Base-by-base conservation (phyloP, 2,797 vertebrate species). In the Pelobates cultripes region DNA sequence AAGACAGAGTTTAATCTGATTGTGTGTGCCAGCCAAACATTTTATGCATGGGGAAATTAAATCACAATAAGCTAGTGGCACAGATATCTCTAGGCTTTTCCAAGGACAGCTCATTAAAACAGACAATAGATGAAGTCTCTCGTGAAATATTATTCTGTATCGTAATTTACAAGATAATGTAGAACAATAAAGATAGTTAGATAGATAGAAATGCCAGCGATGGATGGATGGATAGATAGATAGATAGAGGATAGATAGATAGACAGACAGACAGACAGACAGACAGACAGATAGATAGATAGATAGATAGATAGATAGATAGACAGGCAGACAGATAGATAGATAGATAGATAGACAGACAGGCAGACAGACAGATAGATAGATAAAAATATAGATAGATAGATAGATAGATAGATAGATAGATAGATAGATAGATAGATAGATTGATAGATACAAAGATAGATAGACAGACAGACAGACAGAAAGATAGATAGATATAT, bases 1-100 rank as follows among this genome's bases (percentile, higher is more conserved):
- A 85, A 78, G 85, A 86, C 82, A 85, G 72, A 84, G 78, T 85
- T 86, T 82, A 82, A 86, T 71, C 80, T 74, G 73, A 84, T 87
- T 85, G 73, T 77, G 66, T 85, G 79, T 0, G 0, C 0, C 0
- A 72, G 85, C 66, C 81, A 12, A 12, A 69, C 0, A 0, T 86
- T 88, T 83, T 88, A 84, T 88, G 86, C 84, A 82, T 0, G 7
- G 72, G 40, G 79, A 71, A 86, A 73, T 80, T 81, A 78, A 84
- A 86, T 84, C 72, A 71, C 44, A n/a, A 81, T 78, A 83, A 79
- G 85, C 75, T 80, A 72, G 80, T 85, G 82, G 87, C 81, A 86
- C 72, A 75, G 41, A 78, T 77, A 57, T 70, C 71, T 51, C 15
- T 45, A 70, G n/a, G 76, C 86, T 84, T 85, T 80, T 72, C 88